Evolutionary conservation across 2,888 invertebrate genomes (phyloP), one percentile per base, ranked within the genome.

Genomic region (Cataglyphis cursor): DNA sequence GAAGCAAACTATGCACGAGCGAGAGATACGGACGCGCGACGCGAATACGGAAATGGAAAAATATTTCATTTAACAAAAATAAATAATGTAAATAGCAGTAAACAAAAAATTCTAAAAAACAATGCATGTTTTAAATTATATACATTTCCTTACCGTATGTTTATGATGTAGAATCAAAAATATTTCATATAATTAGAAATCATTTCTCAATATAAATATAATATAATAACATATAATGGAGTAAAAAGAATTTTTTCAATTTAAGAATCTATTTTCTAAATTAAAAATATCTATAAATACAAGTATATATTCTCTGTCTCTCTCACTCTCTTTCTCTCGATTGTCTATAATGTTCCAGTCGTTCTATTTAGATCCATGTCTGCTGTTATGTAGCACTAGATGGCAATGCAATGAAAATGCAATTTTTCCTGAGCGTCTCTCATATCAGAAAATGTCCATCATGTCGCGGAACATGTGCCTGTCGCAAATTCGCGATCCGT

Each of bases 31-130:
- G 61, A 41, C 54, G 24, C 31, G 68, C n/a, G 12, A 28, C n/a
- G 28, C 10, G 61, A 28, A 64, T 10, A n/a, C 21, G 38, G 12
- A 65, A 64, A 80, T 80, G 18, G 59, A 24, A 68, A 70, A 59
- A 35, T 80, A 80, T 80, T 70, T 80, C n/a, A 59, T 59, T 10
- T 18, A 44, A 1, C n/a, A 18, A 18, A 51, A 51, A 68, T 68
- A 70, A 62, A 54, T 61, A 68, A 48, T 51, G 31, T 24, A 18
- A 48, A 78, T 6, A 3, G 28, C 54, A 12, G 8, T 48, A 62
- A 68, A 21, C 48, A 38, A 73, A 18, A 48, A 61, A 54, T 76
- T 12, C 1, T 0, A 15, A 15, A 41, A 12, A 31, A 35, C 12
- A 72, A 24, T 21, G 24, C 12, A 24, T 21, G 35, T 24, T 59